These are phyloP conservation scores for Rotaria sp. DNA, from an alignment of 2,888 invertebrate species.

Conservation along the genomic window DNA sequence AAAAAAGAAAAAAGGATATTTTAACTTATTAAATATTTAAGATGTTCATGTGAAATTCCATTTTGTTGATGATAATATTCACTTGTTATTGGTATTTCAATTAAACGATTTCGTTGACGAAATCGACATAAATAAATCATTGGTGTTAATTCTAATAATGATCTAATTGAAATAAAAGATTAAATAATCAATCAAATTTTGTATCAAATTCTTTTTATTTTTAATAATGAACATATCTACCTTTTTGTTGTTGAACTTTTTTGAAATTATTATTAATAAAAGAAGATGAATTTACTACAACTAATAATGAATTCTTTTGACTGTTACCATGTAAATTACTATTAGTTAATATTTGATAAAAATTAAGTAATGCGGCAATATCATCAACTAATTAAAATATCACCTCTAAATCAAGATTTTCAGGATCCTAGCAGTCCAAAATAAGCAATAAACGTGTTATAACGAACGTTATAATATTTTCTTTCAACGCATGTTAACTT, in stretches of 20 bases:
- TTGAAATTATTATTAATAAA: neutral
- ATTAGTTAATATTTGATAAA: neutral
- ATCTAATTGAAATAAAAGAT: neutral
- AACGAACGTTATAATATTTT: no score
- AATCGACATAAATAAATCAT: constrained; percentile 27
- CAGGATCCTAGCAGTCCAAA: no score
- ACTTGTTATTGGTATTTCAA: constrained; percentile 2
- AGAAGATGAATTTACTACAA: neutral
- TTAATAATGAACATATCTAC: neutral
- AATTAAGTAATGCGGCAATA: neutral
- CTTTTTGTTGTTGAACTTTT: neutral
- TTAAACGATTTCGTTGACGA: constrained; percentile 21
- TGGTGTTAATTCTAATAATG: neutral
- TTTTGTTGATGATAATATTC: neutral
- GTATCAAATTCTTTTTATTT: neutral
- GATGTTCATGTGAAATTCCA: neutral
- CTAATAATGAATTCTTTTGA: neutral
- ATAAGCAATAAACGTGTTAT: no score
- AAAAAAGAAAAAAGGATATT: neutral
- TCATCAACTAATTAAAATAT: neutral
- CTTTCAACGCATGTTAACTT: no score
- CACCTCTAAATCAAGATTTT: no score
- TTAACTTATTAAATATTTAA: neutral
- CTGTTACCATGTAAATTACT: neutral
- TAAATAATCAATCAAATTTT: neutral